Percentiles rank a stretch among this genome's conserved stretches.
Conservation (phyloP, 2,888 invertebrate genomes). For the Hedychridium roseum region DNA sequence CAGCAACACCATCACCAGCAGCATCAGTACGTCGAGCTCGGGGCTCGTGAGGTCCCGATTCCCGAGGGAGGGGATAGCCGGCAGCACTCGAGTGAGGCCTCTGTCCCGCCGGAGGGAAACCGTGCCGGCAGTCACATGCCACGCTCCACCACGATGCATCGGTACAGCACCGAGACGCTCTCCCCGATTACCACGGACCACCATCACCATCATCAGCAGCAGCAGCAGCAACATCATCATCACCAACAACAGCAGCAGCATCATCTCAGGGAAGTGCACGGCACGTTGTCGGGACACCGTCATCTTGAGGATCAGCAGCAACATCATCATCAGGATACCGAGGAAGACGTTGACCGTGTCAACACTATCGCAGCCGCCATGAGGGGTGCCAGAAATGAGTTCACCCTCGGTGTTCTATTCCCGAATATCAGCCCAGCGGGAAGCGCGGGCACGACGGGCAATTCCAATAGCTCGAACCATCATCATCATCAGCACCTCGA, state of each 20-base stretch:
- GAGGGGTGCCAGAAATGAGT: constrained; percentile 46
- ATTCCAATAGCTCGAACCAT: constrained; percentile 7
- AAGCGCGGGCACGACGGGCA: constrained; percentile 6
- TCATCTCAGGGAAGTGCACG: no score
- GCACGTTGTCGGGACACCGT: constrained; percentile 15
- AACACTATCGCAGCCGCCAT: constrained; percentile 50
- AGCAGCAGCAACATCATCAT: constrained; percentile 27
- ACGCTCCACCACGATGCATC: constrained; percentile 60
- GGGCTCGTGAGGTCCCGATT: constrained; percentile 53
- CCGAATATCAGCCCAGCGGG: constrained; percentile 30
- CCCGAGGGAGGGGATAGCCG: constrained; percentile 58
- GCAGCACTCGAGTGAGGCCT: constrained; percentile 40
- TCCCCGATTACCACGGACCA: constrained; percentile 48
- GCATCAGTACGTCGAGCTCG: constrained; percentile 43
- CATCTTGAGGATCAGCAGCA: constrained; percentile 20
- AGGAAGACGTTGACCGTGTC: constrained; percentile 43
- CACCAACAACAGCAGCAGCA: constrained; percentile 16
- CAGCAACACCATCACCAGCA: constrained; percentile 33
- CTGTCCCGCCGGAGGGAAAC: constrained; percentile 53
- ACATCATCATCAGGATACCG: constrained; percentile 25
- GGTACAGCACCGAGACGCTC: constrained; percentile 56
- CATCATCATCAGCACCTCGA: constrained; percentile 42
- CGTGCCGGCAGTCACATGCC: constrained; percentile 58
- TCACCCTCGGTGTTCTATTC: constrained; percentile 43
- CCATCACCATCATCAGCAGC: constrained; percentile 41